phyloP scores from a whole-genome alignment of 2,888 invertebrate species.

The Drosophila mettleri region DNA sequence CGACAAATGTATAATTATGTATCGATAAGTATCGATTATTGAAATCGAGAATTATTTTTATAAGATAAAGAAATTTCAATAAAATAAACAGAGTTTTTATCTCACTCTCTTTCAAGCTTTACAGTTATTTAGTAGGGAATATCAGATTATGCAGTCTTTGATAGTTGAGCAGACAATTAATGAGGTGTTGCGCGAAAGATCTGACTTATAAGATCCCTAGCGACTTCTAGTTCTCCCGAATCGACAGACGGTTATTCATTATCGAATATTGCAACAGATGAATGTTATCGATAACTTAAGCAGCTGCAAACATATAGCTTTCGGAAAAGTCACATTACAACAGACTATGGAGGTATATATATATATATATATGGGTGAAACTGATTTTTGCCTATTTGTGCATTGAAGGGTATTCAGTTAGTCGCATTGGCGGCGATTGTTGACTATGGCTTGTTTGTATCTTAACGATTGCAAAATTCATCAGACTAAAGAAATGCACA shows the following conservation, averaged over 20 bases:
- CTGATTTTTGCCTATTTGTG: not conserved
- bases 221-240: not conserved
- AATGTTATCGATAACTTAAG: not conserved
- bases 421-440: not conserved
- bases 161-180: not conserved
- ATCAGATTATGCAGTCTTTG: not conserved
- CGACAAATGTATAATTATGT: no score
- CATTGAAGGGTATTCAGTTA: slow-evolving; percentile 7
- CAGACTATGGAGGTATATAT: not conserved
- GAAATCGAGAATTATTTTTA: not conserved
- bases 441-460: slow-evolving; percentile 13
- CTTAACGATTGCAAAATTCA: slow-evolving; percentile 47
- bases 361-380: not conserved
- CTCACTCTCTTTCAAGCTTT: not conserved
- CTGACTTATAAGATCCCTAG: not conserved
- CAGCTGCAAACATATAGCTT: not conserved
- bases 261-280: not conserved
- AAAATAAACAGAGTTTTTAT: no score
- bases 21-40: not conserved
- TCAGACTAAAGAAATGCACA: slow-evolving; percentile 45
- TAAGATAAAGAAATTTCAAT: not conserved
- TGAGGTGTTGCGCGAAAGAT: no score
- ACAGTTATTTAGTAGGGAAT: not conserved
- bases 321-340: no score
- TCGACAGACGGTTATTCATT: not conserved